Conservation (phyloP, 1,140 invertebrate genomes). For the Nephotettix cincticeps region DNA sequence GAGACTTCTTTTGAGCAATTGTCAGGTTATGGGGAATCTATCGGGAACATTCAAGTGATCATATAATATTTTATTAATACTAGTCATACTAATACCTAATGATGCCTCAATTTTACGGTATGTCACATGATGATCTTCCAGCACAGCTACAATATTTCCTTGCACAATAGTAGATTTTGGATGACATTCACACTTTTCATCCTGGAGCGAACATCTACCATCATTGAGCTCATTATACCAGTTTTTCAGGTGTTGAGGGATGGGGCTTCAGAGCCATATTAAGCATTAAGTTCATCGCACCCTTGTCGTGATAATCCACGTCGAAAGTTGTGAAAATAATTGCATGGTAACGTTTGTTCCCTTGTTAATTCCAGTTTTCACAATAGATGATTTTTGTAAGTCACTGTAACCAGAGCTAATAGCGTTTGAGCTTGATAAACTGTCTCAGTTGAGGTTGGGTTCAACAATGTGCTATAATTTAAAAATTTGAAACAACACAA, state of each 20-base stretch:
- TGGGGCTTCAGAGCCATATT: slow-evolving; percentile 33
- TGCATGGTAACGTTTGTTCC: slow-evolving; percentile 10
- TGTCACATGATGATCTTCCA: slow-evolving; percentile 32
- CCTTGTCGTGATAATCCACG: slow-evolving; percentile 30
- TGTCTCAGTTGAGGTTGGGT: background rate
- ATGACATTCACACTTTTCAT: slow-evolving; percentile 37
- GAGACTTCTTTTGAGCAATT: slow-evolving; percentile 31
- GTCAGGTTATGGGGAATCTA: slow-evolving; percentile 36
- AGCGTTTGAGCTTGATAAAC: background rate
- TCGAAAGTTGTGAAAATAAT: slow-evolving; percentile 32
- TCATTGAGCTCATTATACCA: slow-evolving; percentile 34
- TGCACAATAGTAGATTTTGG: slow-evolving; percentile 39
- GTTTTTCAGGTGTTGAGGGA: slow-evolving; percentile 27
- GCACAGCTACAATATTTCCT: slow-evolving; percentile 38
- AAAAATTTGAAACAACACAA: too few species aligned
- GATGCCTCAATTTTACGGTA: slow-evolving; percentile 29
- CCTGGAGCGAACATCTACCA: slow-evolving; percentile 33
- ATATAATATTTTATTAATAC: slow-evolving; percentile 25
- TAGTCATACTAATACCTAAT: slow-evolving; percentile 38
- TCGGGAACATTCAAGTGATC: slow-evolving; percentile 27
- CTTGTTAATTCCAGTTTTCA: background rate
- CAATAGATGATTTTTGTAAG: background rate
- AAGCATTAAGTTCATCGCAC: slow-evolving; percentile 33
- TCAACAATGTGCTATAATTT: slow-evolving; percentile 23
- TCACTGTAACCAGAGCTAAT: background rate